A percentile compares a stretch with the other conserved stretches of the same genome.
phyloP scores from a whole-genome alignment of 2,888 invertebrate genomes.

The Myopa tessellatipennis region DNA sequence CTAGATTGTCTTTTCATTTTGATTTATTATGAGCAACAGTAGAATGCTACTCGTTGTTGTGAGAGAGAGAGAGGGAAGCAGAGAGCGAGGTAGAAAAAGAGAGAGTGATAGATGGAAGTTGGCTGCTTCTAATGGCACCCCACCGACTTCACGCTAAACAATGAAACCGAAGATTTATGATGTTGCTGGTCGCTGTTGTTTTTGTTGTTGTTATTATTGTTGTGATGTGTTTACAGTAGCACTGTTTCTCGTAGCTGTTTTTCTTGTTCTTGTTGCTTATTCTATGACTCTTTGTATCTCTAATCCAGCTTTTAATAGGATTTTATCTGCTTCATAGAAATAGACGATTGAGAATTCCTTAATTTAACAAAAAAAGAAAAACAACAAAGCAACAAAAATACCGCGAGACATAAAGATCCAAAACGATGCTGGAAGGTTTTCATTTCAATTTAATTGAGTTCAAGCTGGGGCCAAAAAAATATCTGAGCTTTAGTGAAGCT shows the following conservation, averaged over 20 bases:
- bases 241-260: neutral
- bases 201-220: no score
- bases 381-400: neutral
- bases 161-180: conserved; percentile 7
- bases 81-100: neutral
- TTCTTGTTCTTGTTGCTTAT: neutral
- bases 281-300: neutral
- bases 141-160: neutral
- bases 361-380: neutral
- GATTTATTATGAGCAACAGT: neutral
- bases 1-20: neutral
- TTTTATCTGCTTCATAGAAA: neutral
- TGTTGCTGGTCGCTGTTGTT: neutral
- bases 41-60: neutral
- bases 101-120: neutral
- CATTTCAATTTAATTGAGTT: neutral
- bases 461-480: neutral
- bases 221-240: no score
- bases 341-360: neutral
- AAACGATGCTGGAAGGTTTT: neutral
- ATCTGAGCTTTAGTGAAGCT: neutral
- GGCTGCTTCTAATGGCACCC: neutral
- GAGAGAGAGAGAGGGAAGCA: neutral
- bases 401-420: no score
- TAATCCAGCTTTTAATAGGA: neutral